phyloP scores from a whole-genome alignment of 2,888 invertebrate species.

The Eurois occulta region DNA sequence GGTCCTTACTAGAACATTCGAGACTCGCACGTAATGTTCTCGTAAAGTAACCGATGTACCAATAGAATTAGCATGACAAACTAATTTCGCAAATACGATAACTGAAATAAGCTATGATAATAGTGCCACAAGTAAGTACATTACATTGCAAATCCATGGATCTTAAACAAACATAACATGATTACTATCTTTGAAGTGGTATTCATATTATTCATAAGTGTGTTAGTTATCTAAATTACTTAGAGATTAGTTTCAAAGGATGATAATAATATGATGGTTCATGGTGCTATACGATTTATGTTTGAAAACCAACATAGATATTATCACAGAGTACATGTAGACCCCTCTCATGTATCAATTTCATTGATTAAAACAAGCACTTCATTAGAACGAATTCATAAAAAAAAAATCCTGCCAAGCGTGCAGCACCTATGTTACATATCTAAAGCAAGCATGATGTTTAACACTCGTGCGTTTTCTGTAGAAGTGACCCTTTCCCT shows the following conservation, averaged over 20 bases:
- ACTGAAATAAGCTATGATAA: background rate
- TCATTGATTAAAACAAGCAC: background rate
- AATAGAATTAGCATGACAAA: background rate
- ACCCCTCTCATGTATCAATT: background rate
- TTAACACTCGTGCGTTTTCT: background rate
- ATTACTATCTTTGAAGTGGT: background rate
- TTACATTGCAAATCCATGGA: background rate
- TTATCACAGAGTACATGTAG: background rate
- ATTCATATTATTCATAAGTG: background rate
- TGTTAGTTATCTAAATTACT: slow-evolving; percentile 3
- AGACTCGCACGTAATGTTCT: too few relatives aligned
- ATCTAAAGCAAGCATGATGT: background rate
- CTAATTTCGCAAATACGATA: background rate
- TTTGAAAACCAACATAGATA: background rate
- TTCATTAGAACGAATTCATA: background rate
- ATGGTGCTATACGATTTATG: background rate
- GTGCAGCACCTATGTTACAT: background rate
- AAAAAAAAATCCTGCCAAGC: background rate
- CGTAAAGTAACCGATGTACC: too few relatives aligned
- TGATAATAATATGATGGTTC: background rate
- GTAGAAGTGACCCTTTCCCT: background rate
- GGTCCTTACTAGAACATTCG: too few relatives aligned
- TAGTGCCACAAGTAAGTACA: background rate
- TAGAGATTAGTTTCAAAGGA: background rate
- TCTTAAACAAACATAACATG: background rate